These are phyloP conservation scores for Apodemia hepburni DNA, from an alignment of 2,888 invertebrate genomes.

Conservation along the genomic window DNA sequence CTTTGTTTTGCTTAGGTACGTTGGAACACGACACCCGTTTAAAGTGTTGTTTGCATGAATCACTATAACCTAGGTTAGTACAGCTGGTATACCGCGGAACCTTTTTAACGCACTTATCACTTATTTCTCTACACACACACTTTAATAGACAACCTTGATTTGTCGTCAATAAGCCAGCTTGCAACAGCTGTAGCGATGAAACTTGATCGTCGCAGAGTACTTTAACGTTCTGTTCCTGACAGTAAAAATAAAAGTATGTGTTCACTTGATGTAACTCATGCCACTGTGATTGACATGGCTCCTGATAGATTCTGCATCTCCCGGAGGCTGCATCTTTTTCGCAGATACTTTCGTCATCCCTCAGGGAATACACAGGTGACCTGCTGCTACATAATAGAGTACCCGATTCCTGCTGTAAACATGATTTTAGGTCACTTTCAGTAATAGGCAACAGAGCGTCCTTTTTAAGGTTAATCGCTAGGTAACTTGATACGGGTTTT, in stretches of 20 bases:
- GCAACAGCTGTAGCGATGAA: constrained; percentile 15
- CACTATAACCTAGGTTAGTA: no score
- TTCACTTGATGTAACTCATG: constrained; percentile 4
- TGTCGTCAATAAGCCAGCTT: constrained; percentile 11
- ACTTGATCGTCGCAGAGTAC: constrained; percentile 13
- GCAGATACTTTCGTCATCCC: constrained; percentile 17
- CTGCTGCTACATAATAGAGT: constrained; percentile 10
- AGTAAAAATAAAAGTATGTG: constrained; percentile 5
- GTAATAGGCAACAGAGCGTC: constrained; percentile 19
- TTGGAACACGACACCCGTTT: no score
- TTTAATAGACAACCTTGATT: constrained; percentile 17
- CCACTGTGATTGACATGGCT: constrained; percentile 3
- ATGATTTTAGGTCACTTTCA: constrained; percentile 15
- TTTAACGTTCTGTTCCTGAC: constrained; percentile 9
- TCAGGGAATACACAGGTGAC: constrained; percentile 13
- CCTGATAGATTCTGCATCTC: constrained; percentile 1
- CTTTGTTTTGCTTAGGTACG: no score
- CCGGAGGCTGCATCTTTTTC: not conserved
- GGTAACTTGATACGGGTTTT: constrained; percentile 22
- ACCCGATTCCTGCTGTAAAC: constrained; percentile 11
- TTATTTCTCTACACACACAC: no score
- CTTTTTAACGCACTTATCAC: no score
- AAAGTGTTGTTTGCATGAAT: no score
- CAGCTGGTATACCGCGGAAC: no score
- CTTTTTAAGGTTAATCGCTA: constrained; percentile 16